These are phyloP conservation scores for Entomyzon cyanotis DNA, from an alignment of 2,113 vertebrate species.

Conservation along the genomic window DNA sequence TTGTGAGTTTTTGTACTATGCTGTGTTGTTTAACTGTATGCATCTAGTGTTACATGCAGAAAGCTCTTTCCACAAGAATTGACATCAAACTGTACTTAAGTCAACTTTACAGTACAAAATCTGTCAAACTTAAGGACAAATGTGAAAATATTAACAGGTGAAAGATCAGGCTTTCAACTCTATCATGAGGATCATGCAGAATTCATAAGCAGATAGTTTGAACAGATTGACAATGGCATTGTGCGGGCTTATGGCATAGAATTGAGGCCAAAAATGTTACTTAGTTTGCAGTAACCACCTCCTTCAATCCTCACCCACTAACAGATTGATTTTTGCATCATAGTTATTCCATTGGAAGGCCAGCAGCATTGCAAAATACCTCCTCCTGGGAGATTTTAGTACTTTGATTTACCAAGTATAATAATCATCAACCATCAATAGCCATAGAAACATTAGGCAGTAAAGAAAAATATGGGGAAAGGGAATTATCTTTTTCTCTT, in stretches of 20 bases:
- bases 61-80: slow-evolving; percentile 75
- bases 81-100: slow-evolving; percentile 71
- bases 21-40: slow-evolving; percentile 72
- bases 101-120: slow-evolving; percentile 72
- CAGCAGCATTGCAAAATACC: slow-evolving; percentile 48
- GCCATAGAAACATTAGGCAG: not conserved
- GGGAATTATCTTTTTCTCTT: not conserved
- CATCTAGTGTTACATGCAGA: slow-evolving; percentile 64
- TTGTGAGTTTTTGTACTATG: slow-evolving; percentile 49
- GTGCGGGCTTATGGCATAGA: slow-evolving; percentile 64
- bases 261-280: slow-evolving; percentile 52
- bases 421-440: not conserved
- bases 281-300: slow-evolving; percentile 71
- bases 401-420: slow-evolving; percentile 21
- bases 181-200: slow-evolving; percentile 51
- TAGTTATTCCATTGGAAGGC: slow-evolving; percentile 41
- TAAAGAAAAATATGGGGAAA: not conserved
- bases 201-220: slow-evolving; percentile 63
- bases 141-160: slow-evolving; percentile 71
- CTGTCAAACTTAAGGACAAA: slow-evolving; percentile 71
- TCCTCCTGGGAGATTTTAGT: slow-evolving; percentile 46
- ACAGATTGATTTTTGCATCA: slow-evolving; percentile 24
- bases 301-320: slow-evolving; percentile 58
- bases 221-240: slow-evolving; percentile 71
- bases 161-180: slow-evolving; percentile 70